phyloP scores from a whole-genome alignment of 53 echinoderm and acorn worm genomes.

The Arbacia lixula region DNA sequence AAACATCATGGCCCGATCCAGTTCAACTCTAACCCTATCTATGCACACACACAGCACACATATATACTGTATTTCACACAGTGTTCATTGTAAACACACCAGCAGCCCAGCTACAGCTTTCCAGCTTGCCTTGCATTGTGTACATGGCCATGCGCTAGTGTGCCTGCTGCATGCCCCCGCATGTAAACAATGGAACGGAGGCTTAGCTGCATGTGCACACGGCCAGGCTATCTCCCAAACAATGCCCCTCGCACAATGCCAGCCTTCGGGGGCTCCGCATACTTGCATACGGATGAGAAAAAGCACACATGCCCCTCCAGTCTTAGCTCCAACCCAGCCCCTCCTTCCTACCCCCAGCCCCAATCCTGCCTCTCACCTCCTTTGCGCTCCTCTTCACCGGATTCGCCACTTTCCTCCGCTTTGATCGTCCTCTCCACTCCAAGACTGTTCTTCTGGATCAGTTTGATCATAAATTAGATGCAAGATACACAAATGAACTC shows the following conservation, averaged over 20 bases:
- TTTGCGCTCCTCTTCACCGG: not conserved
- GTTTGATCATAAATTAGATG: too few relatives aligned
- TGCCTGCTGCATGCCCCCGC: conserved; percentile 11
- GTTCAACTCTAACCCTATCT: too few relatives aligned
- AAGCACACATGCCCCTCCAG: conserved; percentile 4
- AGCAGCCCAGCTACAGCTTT: too few relatives aligned
- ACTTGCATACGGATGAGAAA: conserved; percentile 45
- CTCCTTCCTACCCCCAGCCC: not conserved
- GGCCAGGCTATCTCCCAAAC: conserved; percentile 39
- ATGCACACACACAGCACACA: too few relatives aligned
- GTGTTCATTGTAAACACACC: too few relatives aligned
- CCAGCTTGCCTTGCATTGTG: too few relatives aligned
- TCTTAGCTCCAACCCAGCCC: conserved; percentile 17
- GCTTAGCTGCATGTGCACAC: conserved; percentile 42
- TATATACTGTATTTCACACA: too few relatives aligned
- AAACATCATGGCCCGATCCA: too few relatives aligned
- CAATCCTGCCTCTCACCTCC: conserved; percentile 1
- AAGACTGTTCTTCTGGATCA: too few relatives aligned
- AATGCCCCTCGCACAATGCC: conserved; percentile 35
- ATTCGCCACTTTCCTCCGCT: conserved; percentile 12
- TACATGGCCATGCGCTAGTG: not conserved
- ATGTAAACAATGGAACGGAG: conserved; percentile 51
- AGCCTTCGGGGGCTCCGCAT: conserved; percentile 16
- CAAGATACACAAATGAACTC: too few relatives aligned
- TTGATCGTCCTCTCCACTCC: conserved; percentile 3